Conservation (phyloP, 2,888 invertebrate genomes). For the Craniophora ligustri region DNA sequence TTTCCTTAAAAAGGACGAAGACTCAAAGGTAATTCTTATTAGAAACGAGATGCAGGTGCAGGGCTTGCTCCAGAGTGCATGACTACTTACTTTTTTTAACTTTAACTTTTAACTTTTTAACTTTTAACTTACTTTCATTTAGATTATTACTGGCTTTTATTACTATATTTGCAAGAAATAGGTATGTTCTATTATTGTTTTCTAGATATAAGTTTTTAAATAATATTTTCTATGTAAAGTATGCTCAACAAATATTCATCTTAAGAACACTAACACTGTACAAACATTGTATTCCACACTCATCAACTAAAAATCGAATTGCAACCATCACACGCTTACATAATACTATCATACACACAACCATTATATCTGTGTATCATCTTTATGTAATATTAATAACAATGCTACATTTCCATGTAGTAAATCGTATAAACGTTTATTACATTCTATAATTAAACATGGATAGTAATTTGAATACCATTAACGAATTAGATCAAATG, state of each 20-base stretch:
- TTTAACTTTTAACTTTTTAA: background rate
- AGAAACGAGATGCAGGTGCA: background rate
- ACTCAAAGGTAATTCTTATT: background rate
- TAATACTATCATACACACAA: no score
- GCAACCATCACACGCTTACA: no score
- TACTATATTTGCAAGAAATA: no score
- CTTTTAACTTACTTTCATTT: background rate
- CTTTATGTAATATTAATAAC: background rate
- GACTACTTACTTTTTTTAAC: background rate
- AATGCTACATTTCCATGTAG: no score
- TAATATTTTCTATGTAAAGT: no score
- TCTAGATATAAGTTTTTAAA: no score
- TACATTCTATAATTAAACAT: background rate
- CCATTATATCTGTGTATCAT: background rate
- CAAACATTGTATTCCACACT: no score
- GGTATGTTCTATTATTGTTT: no score
- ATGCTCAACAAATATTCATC: no score
- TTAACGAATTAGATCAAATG: background rate
- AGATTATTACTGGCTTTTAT: background rate
- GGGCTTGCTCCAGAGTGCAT: background rate
- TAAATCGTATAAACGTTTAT: no score
- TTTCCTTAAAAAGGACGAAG: conserved; percentile 1
- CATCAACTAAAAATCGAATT: no score
- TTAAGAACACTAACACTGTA: no score
- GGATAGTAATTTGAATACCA: background rate